Evolutionary conservation across 2,797 vertebrate species (phyloP), one percentile per base, ranked within the genome.

Genomic region (Alcedo quadribrachys): DNA sequence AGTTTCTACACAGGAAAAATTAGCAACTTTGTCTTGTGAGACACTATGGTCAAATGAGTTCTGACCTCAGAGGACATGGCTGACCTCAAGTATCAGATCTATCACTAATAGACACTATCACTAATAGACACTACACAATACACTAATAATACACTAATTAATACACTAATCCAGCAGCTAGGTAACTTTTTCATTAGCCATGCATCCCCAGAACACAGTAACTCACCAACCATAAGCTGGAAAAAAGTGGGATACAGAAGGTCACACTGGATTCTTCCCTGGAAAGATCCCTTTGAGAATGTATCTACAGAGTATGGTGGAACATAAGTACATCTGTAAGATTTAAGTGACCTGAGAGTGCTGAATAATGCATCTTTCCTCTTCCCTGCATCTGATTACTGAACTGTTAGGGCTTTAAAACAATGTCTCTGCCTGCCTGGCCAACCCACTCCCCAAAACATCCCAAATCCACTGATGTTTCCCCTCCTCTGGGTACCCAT

Each of bases 171-270:
- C 6, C 37, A 60, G 66, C n/a, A 46, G 21, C 14, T 21, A 35
- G 24, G 11, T 15, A 81, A 65, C 42, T 32, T 76, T 81, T 16
- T 2, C 63, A 84, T 43, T 46, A 77, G 27, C 30, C n/a, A 50
- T 16, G 5, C 6, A 28, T 8, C 9, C 8, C 42, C n/a, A 65
- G 53, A 61, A 82, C 7, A 90, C 3, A 43, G 17, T 35, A 90
- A 89, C 5, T 24, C 19, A 61, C 6, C 46, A 58, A 57, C 1
- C 0, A 0, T n/a, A 80, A 68, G 11, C 8, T 4, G 8, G 40
- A 55, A 67, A 50, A 42, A 70, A 22, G 11, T 6, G 21, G 7
- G 16, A 63, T 32, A 82, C 14, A 73, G 75, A 69, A 79, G 24
- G 71, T 15, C 21, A 63, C 14, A 55, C 9, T 5, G 6, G 17